Percentiles rank a stretch among this genome's conserved stretches.
Conservation (phyloP, 1,140 invertebrate species). For the Phymorhynchus buccinoides region DNA sequence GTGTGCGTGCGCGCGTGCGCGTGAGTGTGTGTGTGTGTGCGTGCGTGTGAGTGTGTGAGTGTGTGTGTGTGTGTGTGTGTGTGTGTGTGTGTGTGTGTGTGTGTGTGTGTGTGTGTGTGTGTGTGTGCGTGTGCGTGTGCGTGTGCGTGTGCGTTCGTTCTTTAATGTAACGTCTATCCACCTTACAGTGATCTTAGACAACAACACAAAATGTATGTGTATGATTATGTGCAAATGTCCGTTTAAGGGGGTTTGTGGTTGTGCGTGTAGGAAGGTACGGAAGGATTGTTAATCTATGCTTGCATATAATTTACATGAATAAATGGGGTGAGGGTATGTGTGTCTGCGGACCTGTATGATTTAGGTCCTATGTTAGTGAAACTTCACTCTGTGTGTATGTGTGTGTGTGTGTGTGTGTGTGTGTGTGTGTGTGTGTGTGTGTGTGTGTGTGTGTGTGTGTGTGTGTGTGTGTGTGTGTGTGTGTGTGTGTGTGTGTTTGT, state of each 20-base stretch:
- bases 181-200: no score
- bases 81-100: not conserved
- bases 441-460: not conserved
- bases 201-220: no score
- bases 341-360: no score
- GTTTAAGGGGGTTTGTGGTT: no score
- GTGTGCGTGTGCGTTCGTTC: not conserved
- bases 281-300: no score
- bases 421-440: not conserved
- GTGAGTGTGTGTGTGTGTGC: not conserved
- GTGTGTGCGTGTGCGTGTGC: not conserved
- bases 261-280: no score
- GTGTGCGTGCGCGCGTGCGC: not conserved
- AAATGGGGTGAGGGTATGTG: no score
- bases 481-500: not conserved
- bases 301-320: no score
- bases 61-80: not conserved
- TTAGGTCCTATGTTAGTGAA: no score
- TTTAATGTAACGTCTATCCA: no score
- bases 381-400: not conserved
- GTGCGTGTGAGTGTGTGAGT: not conserved
- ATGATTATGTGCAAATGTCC: no score
- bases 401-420: constrained; percentile 1
- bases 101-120: not conserved
- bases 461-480: not conserved